These are phyloP conservation scores for Macrocentrus cingulum DNA, from an alignment of 1,140 invertebrate genomes.

Conservation along the genomic window DNA sequence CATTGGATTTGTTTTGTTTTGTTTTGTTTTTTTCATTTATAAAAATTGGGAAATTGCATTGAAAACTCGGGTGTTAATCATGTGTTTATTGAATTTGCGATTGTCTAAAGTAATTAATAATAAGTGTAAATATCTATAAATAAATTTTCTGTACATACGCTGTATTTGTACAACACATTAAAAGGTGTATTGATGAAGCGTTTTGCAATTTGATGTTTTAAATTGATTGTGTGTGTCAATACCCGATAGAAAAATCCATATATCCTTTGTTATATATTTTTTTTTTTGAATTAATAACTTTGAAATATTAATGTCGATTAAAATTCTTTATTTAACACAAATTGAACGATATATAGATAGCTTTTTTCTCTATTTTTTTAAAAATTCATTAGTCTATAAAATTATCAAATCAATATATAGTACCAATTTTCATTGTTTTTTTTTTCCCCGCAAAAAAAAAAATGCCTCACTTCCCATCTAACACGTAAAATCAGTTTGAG, in stretches of 20 bases:
- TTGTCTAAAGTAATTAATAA: neutral
- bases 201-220: conserved; percentile 11
- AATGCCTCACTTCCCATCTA: neutral
- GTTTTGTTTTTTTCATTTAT: too few species aligned
- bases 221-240: neutral
- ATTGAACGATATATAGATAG: neutral
- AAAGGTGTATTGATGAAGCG: conserved; percentile 23
- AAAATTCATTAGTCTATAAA: neutral
- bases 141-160: conserved; percentile 15
- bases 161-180: conserved; percentile 24
- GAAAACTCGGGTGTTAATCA: neutral
- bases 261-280: neutral
- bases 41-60: too few species aligned
- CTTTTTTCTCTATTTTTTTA: too few species aligned
- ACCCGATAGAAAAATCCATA: neutral
- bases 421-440: neutral
- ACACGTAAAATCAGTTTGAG: conserved; percentile 4
- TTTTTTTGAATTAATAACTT: neutral
- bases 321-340: conserved; percentile 8
- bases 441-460: neutral
- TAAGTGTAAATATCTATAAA: conserved; percentile 20
- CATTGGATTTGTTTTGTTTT: too few species aligned
- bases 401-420: neutral
- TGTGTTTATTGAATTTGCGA: neutral
- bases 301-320: conserved; percentile 17